Base-by-base conservation (phyloP, 2,888 invertebrate species). In the Eurytoma californica region DNA sequence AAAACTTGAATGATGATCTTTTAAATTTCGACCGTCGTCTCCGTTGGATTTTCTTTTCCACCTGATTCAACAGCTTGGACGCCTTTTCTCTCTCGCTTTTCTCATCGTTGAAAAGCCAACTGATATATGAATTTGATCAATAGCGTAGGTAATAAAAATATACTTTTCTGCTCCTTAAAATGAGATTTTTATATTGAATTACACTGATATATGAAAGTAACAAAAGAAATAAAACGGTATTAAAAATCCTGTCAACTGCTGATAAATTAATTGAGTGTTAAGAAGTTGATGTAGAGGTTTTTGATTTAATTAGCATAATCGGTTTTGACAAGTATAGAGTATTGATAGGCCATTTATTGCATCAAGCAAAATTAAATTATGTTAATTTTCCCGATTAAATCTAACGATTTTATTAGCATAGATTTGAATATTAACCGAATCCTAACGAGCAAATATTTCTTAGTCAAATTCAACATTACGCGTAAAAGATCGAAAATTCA, bases 291-390 rank as follows among this genome's bases (percentile, higher is more conserved):
- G 39, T 9, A 39, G 9, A 7, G 1, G 39, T 39, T 39, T 39
- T 9, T 39, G 39, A 39, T 39, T 39, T 18, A 24, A 28, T 69
- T 76, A 60, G 63, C 76, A 63, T 76, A 76, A 76, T 63, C 53
- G 69, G 24, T 28, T n/a, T 69, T 69, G 63, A 49, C 68, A 51
- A 39, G 63, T 69, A 55, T 69, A 18, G 49, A 47, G 30, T 53
- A 39, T 67, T 58, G 61, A 68, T 53, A 60, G 28, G 16, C 47
- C 61, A 39, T 65, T 76, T 55, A 61, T 39, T 39, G 47, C 55
- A 5, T 20, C 28, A 60, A 49, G 28, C 47, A 55, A 20, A 69
- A 13, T 30, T 68, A 24, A 55, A 30, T 68, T 39, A 30, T 39
- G 20, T 20, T 68, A 60, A 70, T 60, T 49, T 51, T 14, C 9